These are phyloP conservation scores for Hedychridium roseum DNA, from an alignment of 2,888 invertebrate species.

Conservation along the genomic window DNA sequence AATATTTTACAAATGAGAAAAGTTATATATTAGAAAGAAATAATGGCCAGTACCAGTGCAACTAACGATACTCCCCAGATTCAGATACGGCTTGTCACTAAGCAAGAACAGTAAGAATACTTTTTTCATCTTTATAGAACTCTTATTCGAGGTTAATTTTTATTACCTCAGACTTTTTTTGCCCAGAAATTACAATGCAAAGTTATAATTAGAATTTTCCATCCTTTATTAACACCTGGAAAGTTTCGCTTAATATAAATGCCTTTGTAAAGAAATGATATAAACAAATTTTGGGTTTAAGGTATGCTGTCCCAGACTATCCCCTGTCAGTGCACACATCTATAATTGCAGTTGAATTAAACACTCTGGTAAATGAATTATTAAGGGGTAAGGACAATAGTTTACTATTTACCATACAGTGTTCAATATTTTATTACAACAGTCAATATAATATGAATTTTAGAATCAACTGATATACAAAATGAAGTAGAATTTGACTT, in stretches of 20 bases:
- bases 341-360: constrained; percentile 75
- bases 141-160: constrained; percentile 16
- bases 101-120: constrained; percentile 78
- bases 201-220: constrained; percentile 10
- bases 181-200: neutral
- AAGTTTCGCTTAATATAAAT: neutral
- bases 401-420: neutral
- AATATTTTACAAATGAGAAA: too few species aligned
- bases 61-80: constrained; percentile 68
- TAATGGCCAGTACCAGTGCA: neutral
- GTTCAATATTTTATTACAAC: neutral
- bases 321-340: constrained; percentile 84
- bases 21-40: too few species aligned
- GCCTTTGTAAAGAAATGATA: constrained; percentile 8
- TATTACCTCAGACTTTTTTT: neutral
- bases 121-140: neutral
- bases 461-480: constrained; percentile 51
- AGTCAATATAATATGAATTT: constrained; percentile 4
- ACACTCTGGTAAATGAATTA: constrained; percentile 81
- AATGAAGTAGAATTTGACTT: constrained; percentile 83
- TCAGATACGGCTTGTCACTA: constrained; percentile 81
- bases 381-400: constrained; percentile 67
- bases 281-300: constrained; percentile 58
- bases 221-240: constrained; percentile 6
- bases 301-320: constrained; percentile 87